Conservation (phyloP, 2,113 vertebrate species). For the Agelaius phoeniceus region DNA sequence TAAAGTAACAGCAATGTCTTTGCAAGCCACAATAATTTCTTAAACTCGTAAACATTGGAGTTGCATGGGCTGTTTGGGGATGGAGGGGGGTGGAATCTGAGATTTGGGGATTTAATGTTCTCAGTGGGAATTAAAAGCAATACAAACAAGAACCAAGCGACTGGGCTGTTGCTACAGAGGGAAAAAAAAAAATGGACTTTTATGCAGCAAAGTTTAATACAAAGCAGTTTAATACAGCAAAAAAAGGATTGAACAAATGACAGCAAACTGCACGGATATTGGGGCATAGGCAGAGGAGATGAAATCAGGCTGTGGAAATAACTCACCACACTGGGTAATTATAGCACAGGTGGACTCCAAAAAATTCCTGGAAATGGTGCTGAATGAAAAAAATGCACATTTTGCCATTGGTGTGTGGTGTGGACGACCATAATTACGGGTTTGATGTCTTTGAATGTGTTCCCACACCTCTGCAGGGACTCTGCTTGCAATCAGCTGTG, state of each 20-base stretch:
- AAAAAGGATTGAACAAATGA: not conserved
- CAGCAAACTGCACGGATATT: not conserved
- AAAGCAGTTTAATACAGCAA: not conserved
- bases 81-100: not conserved
- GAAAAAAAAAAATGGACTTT: not conserved
- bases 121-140: not conserved
- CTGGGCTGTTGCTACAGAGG: not conserved
- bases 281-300: not conserved
- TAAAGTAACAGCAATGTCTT: not conserved
- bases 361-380: fast-evolving
- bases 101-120: not conserved
- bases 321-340: not conserved
- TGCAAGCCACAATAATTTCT: not conserved
- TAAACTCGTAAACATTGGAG: not conserved
- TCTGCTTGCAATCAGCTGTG: not conserved
- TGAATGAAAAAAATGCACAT: not conserved
- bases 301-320: not conserved
- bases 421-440: not conserved
- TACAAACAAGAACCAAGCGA: not conserved
- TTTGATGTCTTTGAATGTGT: not conserved
- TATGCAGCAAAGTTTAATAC: not conserved
- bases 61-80: not conserved
- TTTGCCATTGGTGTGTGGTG: not conserved
- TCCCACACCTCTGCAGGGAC: not conserved
- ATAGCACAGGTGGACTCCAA: not conserved